Evolutionary conservation across 2,888 invertebrate species (phyloP).

Genomic region (Aleiodes alternator): DNA sequence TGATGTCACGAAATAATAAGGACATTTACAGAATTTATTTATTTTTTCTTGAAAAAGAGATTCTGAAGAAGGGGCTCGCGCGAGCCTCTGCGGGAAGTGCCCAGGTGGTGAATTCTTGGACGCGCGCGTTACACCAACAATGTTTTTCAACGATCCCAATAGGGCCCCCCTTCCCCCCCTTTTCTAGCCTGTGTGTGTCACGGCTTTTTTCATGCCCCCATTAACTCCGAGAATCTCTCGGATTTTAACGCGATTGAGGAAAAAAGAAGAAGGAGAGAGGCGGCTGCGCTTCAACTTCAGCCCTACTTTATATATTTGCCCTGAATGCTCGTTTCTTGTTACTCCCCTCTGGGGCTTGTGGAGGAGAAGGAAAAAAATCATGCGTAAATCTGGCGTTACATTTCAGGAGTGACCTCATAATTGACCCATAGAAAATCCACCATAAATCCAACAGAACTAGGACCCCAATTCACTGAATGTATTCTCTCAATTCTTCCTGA

Average conservation of each 20-base stretch:
- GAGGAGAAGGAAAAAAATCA: constrained; percentile 34
- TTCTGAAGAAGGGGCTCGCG: constrained; percentile 12
- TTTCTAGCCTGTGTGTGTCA: constrained; percentile 22
- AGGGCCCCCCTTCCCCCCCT: constrained; percentile 13
- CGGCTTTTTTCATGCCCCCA: constrained; percentile 40
- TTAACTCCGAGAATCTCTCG: constrained; percentile 40
- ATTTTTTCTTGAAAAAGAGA: constrained; percentile 6
- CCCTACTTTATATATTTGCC: constrained; percentile 15
- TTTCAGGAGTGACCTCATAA: constrained; percentile 43
- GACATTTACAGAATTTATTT: too few species aligned
- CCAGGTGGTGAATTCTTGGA: constrained; percentile 41
- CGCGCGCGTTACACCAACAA: constrained; percentile 29
- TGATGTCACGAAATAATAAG: too few species aligned
- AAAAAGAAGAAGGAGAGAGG: constrained; percentile 11
- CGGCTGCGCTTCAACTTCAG: constrained; percentile 30
- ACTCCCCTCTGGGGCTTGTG: constrained; percentile 7
- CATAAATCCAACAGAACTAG: constrained; percentile 39
- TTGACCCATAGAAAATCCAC: constrained; percentile 42
- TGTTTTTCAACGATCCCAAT: constrained; percentile 36
- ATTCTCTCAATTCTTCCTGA: constrained; percentile 1
- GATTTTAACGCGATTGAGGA: constrained; percentile 27
- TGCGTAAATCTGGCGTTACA: constrained; percentile 39
- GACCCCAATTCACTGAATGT: not conserved
- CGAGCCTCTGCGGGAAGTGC: constrained; percentile 35
- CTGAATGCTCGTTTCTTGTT: constrained; percentile 34